Conservation (phyloP, 2,888 invertebrate species). For the Pseudococcus jackbeardsleyi region DNA sequence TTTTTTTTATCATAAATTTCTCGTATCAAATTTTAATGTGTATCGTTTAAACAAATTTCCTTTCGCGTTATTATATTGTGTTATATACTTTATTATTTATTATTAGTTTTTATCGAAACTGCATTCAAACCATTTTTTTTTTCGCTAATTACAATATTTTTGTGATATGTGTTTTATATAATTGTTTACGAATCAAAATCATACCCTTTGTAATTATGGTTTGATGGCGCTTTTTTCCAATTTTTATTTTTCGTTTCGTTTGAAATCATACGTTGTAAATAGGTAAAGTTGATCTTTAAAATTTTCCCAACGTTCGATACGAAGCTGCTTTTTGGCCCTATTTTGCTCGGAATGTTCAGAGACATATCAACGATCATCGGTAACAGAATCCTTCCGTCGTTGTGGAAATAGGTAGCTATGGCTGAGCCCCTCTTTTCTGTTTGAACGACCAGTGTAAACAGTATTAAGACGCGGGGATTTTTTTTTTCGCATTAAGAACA, state of each 20-base stretch:
- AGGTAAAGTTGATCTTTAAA: constrained; percentile 21
- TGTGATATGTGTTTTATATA: constrained; percentile 48
- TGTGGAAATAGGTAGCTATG: background rate
- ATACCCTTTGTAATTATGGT: constrained; percentile 37
- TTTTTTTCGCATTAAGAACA: constrained; percentile 43
- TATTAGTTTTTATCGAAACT: constrained; percentile 11
- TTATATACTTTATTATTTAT: constrained; percentile 1
- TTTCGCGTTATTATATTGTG: constrained; percentile 32
- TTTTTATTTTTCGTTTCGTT: background rate
- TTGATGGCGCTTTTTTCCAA: constrained; percentile 13
- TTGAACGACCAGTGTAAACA: constrained; percentile 49
- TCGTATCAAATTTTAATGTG: constrained; percentile 43
- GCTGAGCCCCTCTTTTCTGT: background rate
- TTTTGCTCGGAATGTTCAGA: background rate
- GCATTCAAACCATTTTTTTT: constrained; percentile 39
- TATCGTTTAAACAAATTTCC: constrained; percentile 13
- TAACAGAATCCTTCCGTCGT: background rate
- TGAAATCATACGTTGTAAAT: constrained; percentile 12
- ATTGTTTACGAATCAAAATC: constrained; percentile 49
- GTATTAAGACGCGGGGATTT: constrained; percentile 13
- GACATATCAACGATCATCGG: constrained; percentile 30
- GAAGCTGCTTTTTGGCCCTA: background rate
- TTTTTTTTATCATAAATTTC: constrained; percentile 31
- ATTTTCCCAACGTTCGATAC: background rate
- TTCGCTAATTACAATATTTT: constrained; percentile 44